phyloP scores from a whole-genome alignment of 2,113 vertebrate genomes.

The Amblyornis subalaris region DNA sequence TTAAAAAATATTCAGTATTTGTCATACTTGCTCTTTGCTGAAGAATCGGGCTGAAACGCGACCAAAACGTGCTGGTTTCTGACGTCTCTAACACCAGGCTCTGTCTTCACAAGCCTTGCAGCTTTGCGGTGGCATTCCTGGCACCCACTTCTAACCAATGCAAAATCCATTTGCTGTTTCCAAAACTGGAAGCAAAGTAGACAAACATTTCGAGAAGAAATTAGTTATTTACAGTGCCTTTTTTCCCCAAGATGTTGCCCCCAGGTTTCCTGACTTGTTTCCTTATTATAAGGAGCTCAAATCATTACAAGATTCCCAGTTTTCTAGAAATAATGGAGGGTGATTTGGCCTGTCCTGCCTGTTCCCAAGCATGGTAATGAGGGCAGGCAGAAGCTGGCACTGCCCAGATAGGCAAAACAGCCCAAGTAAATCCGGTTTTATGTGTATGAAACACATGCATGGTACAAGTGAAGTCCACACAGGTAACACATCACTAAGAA shows the following conservation, averaged over 20 bases:
- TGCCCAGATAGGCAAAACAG: not conserved
- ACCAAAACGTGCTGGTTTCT: not conserved
- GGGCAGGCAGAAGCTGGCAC: not conserved
- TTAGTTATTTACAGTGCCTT: not conserved
- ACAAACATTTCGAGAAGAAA: not conserved
- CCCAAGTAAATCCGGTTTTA: not conserved
- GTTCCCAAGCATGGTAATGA: not conserved
- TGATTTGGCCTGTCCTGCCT: not conserved
- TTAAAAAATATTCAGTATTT: not conserved
- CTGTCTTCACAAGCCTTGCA: not conserved
- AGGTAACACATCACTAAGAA: not conserved
- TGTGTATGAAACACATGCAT: fast-evolving
- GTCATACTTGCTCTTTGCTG: not conserved
- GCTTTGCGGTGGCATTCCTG: not conserved
- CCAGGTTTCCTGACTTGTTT: not conserved
- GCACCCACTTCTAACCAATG: not conserved
- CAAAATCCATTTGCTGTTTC: not conserved
- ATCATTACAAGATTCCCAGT: not conserved
- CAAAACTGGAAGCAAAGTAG: not conserved
- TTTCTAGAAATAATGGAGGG: not conserved
- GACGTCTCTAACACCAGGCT: not conserved
- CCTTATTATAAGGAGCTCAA: not conserved
- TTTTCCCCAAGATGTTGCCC: not conserved
- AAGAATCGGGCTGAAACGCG: not conserved
- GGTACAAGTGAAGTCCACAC: not conserved